Percentiles rank a stretch among this genome's conserved stretches.
Conservation (phyloP, 2,113 vertebrate species). For the Hippocampus mohnikei region DNA sequence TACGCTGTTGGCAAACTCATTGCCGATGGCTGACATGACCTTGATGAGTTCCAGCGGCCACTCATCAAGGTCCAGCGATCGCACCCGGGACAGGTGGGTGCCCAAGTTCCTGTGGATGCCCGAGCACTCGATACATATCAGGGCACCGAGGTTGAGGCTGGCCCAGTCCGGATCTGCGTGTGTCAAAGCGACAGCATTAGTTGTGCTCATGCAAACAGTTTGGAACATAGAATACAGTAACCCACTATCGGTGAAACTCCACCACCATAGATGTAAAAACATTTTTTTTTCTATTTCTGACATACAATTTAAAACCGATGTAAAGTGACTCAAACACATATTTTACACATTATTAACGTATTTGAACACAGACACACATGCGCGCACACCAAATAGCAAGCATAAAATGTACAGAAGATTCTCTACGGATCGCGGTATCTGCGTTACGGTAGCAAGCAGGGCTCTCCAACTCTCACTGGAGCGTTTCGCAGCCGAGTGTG, state of each 20-base stretch:
- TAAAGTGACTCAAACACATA: no score
- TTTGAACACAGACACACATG: no score
- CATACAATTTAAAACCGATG: neutral
- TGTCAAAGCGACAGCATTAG: neutral
- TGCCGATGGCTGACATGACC: slow-evolving; percentile 93
- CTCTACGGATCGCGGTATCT: no score
- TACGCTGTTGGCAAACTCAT: slow-evolving; percentile 90
- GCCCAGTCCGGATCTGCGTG: slow-evolving; percentile 90
- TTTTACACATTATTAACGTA: no score
- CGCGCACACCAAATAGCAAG: no score
- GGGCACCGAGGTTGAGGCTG: slow-evolving; percentile 92
- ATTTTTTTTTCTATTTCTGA: neutral
- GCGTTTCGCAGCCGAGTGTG: no score
- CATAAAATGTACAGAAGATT: no score
- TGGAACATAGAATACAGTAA: neutral
- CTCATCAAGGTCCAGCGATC: slow-evolving; percentile 94
- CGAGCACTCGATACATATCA: slow-evolving; percentile 98
- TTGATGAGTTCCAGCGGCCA: slow-evolving; percentile 95
- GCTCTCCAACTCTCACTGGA: no score
- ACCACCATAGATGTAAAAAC: no score
- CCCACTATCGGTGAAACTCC: neutral
- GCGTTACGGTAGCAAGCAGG: no score
- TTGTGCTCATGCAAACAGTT: neutral
- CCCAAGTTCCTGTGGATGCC: slow-evolving; percentile 97
- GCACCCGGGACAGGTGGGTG: slow-evolving; percentile 90